A percentile compares a stretch with the other conserved stretches of the same genome.
Conservation (phyloP, 2,113 vertebrate species). For the Thalassarche chlororhynchos region DNA sequence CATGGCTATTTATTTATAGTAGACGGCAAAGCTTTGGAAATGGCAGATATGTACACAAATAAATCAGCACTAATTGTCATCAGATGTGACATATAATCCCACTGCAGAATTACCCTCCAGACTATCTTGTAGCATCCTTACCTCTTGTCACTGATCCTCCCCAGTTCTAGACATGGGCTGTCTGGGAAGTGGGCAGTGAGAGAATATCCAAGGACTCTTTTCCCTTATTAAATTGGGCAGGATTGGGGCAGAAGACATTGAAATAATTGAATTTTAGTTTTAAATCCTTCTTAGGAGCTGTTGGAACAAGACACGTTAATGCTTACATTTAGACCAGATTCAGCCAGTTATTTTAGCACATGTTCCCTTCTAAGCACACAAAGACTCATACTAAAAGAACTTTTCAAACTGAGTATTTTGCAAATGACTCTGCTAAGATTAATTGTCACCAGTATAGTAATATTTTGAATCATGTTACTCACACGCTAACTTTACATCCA, state of each 20-base stretch:
- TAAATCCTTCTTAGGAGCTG: background rate
- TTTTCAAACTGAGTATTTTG: background rate
- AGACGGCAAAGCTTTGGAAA: background rate
- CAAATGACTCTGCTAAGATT: background rate
- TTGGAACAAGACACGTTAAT: background rate
- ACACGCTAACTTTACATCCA: rapidly evolving
- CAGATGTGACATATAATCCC: background rate
- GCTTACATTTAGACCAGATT: background rate
- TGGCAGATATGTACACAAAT: background rate
- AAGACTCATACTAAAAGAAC: background rate
- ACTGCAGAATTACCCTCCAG: background rate
- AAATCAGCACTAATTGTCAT: background rate
- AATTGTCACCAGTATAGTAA: background rate
- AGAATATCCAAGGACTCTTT: background rate
- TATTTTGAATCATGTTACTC: background rate
- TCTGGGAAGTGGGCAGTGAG: background rate
- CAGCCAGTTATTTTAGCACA: background rate
- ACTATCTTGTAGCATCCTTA: background rate
- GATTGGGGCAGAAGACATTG: background rate
- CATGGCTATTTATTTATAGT: background rate
- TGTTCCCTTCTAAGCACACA: background rate
- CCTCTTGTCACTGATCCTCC: background rate
- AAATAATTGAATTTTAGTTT: background rate
- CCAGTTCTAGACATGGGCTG: background rate
- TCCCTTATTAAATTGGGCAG: background rate